These are phyloP conservation scores for Spizella passerina DNA, from an alignment of 2,797 vertebrate genomes.

Conservation along the genomic window DNA sequence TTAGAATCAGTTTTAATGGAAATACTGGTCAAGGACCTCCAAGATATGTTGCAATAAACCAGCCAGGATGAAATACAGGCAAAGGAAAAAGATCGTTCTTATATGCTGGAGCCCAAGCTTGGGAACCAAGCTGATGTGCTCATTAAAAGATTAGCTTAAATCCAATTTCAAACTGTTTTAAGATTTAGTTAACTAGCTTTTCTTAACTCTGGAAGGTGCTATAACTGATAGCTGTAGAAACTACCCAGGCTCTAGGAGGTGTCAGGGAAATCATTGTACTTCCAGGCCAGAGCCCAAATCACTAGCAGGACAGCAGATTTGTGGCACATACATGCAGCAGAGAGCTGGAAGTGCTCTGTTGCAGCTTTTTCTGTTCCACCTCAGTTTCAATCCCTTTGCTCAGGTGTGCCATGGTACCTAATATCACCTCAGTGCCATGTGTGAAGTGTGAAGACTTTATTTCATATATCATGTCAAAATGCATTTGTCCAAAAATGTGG, in stretches of 20 bases:
- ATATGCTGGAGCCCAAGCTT: not conserved
- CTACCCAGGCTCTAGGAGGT: not conserved
- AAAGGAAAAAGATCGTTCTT: not conserved
- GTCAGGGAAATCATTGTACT: not conserved
- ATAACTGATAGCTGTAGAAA: not conserved
- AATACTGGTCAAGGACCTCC: slow-evolving; percentile 2
- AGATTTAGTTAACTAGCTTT: not conserved
- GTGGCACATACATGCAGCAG: accelerated
- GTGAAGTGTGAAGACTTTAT: not conserved
- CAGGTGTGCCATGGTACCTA: not conserved
- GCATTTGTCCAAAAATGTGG: not conserved
- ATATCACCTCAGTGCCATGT: not conserved
- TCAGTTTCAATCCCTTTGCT: not conserved
- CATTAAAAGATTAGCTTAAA: slow-evolving; percentile 17
- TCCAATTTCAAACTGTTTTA: not conserved
- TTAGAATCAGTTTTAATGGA: slow-evolving; percentile 40
- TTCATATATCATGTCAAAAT: not conserved
- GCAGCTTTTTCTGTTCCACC: not conserved
- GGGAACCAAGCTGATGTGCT: not conserved
- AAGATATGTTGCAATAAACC: not conserved
- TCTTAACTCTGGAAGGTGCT: not conserved
- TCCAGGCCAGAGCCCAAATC: not conserved
- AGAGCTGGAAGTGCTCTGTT: not conserved
- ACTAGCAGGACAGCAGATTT: not conserved
- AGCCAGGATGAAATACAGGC: slow-evolving; percentile 5